phyloP scores from a whole-genome alignment of 2,113 vertebrate genomes.

The Brachypodius melanocephalos region DNA sequence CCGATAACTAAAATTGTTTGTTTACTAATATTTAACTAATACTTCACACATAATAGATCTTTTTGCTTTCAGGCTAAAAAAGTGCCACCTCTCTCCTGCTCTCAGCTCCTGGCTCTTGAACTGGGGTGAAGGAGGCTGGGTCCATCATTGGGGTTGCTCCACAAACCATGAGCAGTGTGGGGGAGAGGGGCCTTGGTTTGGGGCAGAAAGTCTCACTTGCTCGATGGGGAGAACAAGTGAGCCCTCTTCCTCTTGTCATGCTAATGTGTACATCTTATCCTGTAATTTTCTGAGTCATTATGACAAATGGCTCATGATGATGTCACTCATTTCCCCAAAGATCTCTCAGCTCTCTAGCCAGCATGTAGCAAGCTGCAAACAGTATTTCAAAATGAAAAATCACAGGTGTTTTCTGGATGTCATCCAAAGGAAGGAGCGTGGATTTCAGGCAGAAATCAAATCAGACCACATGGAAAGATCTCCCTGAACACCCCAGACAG shows the following conservation, averaged over 20 bases:
- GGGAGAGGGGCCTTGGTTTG: not conserved
- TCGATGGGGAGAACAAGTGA: not conserved
- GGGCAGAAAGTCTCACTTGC: not conserved
- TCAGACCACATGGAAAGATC: not conserved
- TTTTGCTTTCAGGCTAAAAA: not conserved
- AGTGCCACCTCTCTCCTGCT: not conserved
- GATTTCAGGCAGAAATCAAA: slow-evolving; percentile 37
- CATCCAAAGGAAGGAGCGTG: not conserved
- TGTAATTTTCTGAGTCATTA: not conserved
- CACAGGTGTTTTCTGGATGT: slow-evolving; percentile 20
- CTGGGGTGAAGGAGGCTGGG: not conserved
- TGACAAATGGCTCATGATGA: slow-evolving; percentile 19
- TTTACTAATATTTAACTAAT: not conserved
- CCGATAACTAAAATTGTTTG: not conserved
- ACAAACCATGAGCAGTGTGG: fast-evolving
- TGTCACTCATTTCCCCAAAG: slow-evolving; percentile 20
- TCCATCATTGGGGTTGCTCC: not conserved
- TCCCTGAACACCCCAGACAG: not conserved
- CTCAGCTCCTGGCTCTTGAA: not conserved
- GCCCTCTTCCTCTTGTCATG: not conserved
- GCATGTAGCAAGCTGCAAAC: slow-evolving; percentile 7
- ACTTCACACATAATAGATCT: not conserved
- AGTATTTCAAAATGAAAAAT: slow-evolving; percentile 44
- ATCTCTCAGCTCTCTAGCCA: not conserved
- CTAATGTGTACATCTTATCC: not conserved